Evolutionary conservation across 2,888 invertebrate species (phyloP), one percentile per base, ranked within the genome.

Genomic region (Liopterus haemorrhoidalis): DNA sequence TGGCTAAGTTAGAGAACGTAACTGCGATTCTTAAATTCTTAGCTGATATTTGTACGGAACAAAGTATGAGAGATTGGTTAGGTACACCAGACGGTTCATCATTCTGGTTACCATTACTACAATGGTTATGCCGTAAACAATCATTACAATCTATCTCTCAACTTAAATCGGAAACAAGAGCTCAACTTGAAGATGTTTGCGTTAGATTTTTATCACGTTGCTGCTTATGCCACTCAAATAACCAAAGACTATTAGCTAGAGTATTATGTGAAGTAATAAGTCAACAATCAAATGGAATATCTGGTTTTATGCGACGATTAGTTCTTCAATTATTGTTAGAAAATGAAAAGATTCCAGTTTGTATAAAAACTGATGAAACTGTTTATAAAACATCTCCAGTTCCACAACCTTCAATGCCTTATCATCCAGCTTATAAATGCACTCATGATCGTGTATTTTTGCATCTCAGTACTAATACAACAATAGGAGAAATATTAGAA

Each of bases 81-180:
- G 92, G 92, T 9, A 79, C 79, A 1, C 68, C 74, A 36, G 81
- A 85, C 53, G 91, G 90, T 5, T 79, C 82, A 2, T 73, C 77
- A n/a, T 93, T 92, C 70, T 93, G 92, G 92, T 75, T 81, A 33
- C 85, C 88, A 3, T 70, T 93, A 49, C 72, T 93, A 6, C 77
- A 80, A 47, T 72, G 88, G 62, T 73, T 88, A 19, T 86, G 86
- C 62, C 77, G 61, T 41, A 60, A 61, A 39, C 61, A 63, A 1
- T 51, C 52, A 1, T 5, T 12, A 4, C 5, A n/a, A 11, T 22
- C 16, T 12, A 19, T 19, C 2, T 31, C 38, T 2, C 38, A 45
- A 38, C 14, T 45, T 4, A 31, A 33, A 5, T 39, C 38, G 3
- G 63, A 64, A 49, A 54, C 59, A 5, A 76, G 76, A 52, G 76